Evolutionary conservation across 2,113 vertebrate species (phyloP).

Genomic region (Mobula hypostoma): DNA sequence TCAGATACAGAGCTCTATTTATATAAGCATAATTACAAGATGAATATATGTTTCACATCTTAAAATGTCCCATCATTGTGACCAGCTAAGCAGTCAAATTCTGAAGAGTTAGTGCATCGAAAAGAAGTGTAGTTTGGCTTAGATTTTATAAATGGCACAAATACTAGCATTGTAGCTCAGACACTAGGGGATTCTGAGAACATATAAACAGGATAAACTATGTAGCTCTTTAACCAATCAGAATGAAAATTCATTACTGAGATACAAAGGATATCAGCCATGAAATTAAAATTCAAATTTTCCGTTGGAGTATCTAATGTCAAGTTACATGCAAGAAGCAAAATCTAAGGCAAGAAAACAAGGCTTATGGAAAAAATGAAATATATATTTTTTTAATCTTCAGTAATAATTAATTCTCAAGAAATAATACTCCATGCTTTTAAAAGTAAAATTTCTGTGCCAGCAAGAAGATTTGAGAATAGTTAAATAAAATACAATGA

Average conservation of each 20-base stretch:
- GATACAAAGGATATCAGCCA: neutral
- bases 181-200: neutral
- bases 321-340: neutral
- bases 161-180: no score
- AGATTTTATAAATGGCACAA: no score
- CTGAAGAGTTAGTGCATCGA: neutral
- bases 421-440: neutral
- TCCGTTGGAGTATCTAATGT: neutral
- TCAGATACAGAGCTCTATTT: neutral
- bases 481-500: neutral
- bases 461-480: neutral
- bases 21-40: neutral
- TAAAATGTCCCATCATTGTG: neutral
- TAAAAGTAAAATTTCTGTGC: neutral
- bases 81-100: neutral
- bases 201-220: neutral
- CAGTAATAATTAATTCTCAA: neutral
- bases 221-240: neutral
- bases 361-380: neutral
- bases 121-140: neutral
- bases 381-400: neutral
- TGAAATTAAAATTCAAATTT: neutral
- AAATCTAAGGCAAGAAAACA: neutral
- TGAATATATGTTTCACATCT: neutral
- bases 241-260: neutral